phyloP scores from a whole-genome alignment of 2,888 invertebrate genomes.

The Aricia artaxerxes region DNA sequence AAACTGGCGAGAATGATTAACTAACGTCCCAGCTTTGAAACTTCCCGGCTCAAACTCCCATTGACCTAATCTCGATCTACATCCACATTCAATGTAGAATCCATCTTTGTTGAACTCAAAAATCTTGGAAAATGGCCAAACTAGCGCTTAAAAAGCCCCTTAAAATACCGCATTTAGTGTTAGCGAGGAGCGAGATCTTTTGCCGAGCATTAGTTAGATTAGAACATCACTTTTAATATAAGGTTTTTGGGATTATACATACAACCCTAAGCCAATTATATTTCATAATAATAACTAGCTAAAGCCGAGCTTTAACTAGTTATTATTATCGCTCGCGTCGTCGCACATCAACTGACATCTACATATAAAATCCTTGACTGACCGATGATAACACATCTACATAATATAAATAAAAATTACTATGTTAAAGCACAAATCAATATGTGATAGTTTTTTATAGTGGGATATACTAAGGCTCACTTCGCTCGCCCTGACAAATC shows the following conservation, averaged over 20 bases:
- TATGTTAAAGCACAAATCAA: no score
- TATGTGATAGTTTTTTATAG: no score
- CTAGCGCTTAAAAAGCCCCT: slow-evolving; percentile 26
- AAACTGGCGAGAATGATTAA: slow-evolving; percentile 25
- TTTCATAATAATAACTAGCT: background rate
- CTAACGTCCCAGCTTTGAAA: slow-evolving; percentile 20
- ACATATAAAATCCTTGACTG: no score
- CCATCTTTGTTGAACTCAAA: slow-evolving; percentile 24
- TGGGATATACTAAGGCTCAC: no score
- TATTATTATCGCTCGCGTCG: no score
- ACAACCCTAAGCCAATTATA: background rate
- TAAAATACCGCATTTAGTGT: slow-evolving; percentile 25
- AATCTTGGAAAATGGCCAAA: slow-evolving; percentile 24
- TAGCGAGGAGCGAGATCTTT: slow-evolving; percentile 1
- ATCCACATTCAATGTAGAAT: slow-evolving; percentile 27
- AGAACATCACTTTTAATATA: background rate
- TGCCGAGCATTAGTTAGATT: background rate
- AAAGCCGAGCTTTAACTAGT: no score
- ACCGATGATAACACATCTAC: no score
- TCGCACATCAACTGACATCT: no score
- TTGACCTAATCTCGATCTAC: slow-evolving; percentile 31
- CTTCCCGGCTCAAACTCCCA: slow-evolving; percentile 21
- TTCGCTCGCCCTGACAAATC: no score
- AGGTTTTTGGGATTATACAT: background rate
- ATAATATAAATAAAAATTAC: no score